Evolutionary conservation across 1,140 invertebrate genomes (phyloP), one percentile per base, ranked within the genome.

Genomic region (Holotrichia oblita): DNA sequence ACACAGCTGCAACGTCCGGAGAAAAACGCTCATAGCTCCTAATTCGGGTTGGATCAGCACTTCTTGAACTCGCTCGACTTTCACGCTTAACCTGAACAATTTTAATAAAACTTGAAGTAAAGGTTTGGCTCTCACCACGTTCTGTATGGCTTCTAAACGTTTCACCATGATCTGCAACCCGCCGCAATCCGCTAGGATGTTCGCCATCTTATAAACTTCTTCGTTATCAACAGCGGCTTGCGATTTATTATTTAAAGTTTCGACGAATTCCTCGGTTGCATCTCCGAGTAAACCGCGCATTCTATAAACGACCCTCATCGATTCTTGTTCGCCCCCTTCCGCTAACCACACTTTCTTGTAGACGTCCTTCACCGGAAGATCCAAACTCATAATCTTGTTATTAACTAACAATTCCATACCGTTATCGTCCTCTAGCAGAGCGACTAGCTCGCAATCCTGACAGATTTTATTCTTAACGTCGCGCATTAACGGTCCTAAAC

Each of bases 381-480:
- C 98, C 0, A 99, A 89, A 79, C 95, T 97, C 83, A 99, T 99
- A 75, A 99, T 99, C 89, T 99, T 99, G 87, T 99, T 99, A 84
- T 97, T 97, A 0, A 99, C 98, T n/a, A 99, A 89, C 75, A 99
- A 88, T 87, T 99, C 98, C 97, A 99, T 99, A 72, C 98, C 98
- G 84, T 97, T 99, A 86, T 99, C 98, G 87, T 99, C 98, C 87
- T 99, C 98, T 0, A 99, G 87, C 17, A 99, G 87, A 0, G 98
- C 97, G 0, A 99, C 96, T 55, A 99, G 88, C 85, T 99, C 98
- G 88, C 98, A 99, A 89, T 99, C 98, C 83, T 95, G 94, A 85
- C 97, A 98, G 80, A 98, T 98, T 87, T 99, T 99, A 87, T 99
- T 99, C 87, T 99, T 99, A 0, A 99, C 95, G 85, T 99, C 97